These are phyloP conservation scores for Glossosoma conforme DNA, from an alignment of 1,140 invertebrate species.

Conservation along the genomic window DNA sequence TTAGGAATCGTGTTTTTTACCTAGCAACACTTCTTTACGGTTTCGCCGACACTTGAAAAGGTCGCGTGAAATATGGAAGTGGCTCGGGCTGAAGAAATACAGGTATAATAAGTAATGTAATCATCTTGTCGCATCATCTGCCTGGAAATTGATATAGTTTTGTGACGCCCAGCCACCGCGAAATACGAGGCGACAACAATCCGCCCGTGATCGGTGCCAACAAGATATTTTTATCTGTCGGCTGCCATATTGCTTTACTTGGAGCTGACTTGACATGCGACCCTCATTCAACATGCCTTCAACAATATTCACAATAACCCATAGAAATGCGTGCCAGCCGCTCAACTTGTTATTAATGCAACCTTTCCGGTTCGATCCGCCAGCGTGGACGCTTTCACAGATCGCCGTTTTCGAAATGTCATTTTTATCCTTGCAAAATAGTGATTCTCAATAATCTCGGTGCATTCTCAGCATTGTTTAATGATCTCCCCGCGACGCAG, in stretches of 20 bases:
- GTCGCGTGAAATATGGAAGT: conserved; percentile 16
- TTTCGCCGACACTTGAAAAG: conserved; percentile 6
- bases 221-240: conserved; percentile 7
- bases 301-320: no score
- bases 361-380: no score
- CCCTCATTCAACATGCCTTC: conserved; percentile 9
- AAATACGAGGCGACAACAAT: background rate
- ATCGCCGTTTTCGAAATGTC: background rate
- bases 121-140: no score
- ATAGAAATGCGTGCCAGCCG: no score
- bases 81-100: conserved; percentile 17
- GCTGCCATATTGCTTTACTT: conserved; percentile 19
- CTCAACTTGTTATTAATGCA: no score
- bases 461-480: no score
- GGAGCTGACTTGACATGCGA: conserved; percentile 20
- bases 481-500: no score
- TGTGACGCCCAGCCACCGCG: no score
- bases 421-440: background rate
- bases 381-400: no score
- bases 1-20: no score
- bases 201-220: conserved; percentile 1
- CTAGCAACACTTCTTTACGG: conserved; percentile 5
- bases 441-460: no score
- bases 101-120: conserved; percentile 10
- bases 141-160: no score